Base-by-base conservation (phyloP, 2,888 invertebrate species). In the Choristoneura rosaceana region DNA sequence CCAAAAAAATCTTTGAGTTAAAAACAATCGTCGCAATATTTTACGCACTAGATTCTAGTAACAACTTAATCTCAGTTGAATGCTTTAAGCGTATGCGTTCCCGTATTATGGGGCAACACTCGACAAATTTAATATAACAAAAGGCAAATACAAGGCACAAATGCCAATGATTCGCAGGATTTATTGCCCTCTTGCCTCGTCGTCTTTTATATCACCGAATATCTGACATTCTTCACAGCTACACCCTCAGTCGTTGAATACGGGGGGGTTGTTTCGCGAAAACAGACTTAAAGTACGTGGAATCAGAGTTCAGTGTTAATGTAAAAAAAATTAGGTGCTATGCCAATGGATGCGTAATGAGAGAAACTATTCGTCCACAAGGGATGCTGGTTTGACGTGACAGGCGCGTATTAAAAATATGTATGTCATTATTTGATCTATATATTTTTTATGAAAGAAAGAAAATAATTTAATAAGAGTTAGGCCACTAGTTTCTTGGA, bases 111-210 rank as follows among this genome's bases (percentile, higher is more conserved):
- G n/a, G 4, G n/a, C 14, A 41, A 65, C 12, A 43, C 25, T 17
- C 47, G 60, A 60, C 70, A 61, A 66, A 60, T 70, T 70, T 70
- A 70, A 65, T 70, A 70, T 52, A 70, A 61, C 60, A 59, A 43
- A 41, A 65, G 60, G 41, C 70, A 65, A 70, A 70, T 34, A 60
- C 33, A 47, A 59, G 59, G 70, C 70, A 60, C 60, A 61, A 67
- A 71, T 71, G 43, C 61, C 71, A 66, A 67, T 71, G 61, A 67
- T 58, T 67, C 67, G 61, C 67, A 43, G 33, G 71, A 71, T 67
- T 71, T 71, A 71, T 71, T 71, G 62, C 67, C 45, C 12, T 41
- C 45, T 41, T 52, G 62, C 43, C 62, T 62, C 43, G 62, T 55
- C 17, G 55, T 45, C 25, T 62, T 41, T 62, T 62, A 62, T 25